Evolutionary conservation across 2,888 invertebrate species (phyloP), one percentile per base, ranked within the genome.

Genomic region (Napeogenes sylphis): DNA sequence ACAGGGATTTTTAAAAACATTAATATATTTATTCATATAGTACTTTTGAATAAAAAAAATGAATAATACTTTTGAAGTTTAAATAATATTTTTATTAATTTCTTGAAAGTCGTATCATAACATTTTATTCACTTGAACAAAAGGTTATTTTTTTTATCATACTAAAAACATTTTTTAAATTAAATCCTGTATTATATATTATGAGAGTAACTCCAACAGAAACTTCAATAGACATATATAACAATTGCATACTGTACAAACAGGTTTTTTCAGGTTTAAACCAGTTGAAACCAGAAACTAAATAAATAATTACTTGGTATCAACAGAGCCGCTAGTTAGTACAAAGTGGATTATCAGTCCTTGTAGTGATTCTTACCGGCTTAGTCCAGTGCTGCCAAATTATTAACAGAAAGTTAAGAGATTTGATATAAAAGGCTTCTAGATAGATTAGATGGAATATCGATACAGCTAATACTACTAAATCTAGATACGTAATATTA

Each of bases 311-410:
- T 21, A 30, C 30, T 51, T 30, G 42, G 42, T 51, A 51, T 30
- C 21, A 61, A 51, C 61, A 51, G 47, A 30, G 54, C 30, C 54
- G 42, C 21, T 66, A 66, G 61, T 65, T 66, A 13, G 55, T 64
- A 70, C 71, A 74, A 77, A 76, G 70, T 68, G 70, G 77, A 76
- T 76, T 77, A 75, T 45, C 58, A 10, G 62, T 59, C 58, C 65
- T 76, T 77, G 72, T 77, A 73, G 70, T 72, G 79, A 78, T 77
- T 75, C 80, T 61, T 54, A 4, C 38, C 54, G 59, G 62, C 67
- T 64, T 62, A 66, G 33, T 62, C 51, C 51, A 51, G 30, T n/a
- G 10, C 42, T 42, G 8, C 51, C 51, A 30, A 51, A 51, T 51
- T 30, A 51, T 51, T 51, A 51, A 21, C 51, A 51, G 30, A 51